phyloP scores from a whole-genome alignment of 2,113 vertebrate genomes.

The Suncus etruscus region DNA sequence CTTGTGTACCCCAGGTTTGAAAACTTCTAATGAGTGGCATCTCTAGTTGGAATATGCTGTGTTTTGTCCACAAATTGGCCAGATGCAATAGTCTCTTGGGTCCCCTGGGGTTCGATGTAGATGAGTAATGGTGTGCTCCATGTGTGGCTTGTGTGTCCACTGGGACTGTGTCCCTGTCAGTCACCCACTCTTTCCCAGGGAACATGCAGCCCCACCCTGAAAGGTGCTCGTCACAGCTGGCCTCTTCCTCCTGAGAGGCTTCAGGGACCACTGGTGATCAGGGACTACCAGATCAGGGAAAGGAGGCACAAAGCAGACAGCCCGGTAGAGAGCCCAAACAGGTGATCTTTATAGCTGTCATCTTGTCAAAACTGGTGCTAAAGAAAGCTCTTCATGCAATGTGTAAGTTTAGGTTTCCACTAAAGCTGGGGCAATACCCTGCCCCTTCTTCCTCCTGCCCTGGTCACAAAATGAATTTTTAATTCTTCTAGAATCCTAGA shows the following conservation, averaged over 20 bases:
- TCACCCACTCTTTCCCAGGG: conserved; percentile 1
- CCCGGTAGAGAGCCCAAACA: background rate
- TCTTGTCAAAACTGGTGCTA: background rate
- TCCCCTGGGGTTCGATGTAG: background rate
- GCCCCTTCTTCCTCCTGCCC: background rate
- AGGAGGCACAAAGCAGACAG: background rate
- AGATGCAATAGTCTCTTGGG: conserved; percentile 17
- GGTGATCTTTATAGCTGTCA: conserved; percentile 8
- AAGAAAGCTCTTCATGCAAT: conserved; percentile 19
- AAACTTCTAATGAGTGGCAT: conserved; percentile 40
- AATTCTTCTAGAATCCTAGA: conserved; percentile 6
- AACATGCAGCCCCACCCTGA: conserved; percentile 1
- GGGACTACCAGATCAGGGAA: background rate
- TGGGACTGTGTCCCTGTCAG: conserved; percentile 28
- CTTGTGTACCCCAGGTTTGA: conserved; percentile 16
- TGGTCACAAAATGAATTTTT: background rate
- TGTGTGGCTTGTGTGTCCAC: conserved; percentile 11
- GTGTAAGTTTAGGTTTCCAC: background rate
- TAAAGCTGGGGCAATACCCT: background rate
- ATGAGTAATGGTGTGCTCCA: conserved; percentile 10
- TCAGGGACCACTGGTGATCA: background rate
- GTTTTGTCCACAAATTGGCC: conserved; percentile 44
- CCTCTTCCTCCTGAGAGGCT: background rate
- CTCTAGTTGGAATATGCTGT: conserved; percentile 36
- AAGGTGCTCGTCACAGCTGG: background rate